phyloP scores from a whole-genome alignment of 2,888 invertebrate genomes.

The Aplocera efformata region DNA sequence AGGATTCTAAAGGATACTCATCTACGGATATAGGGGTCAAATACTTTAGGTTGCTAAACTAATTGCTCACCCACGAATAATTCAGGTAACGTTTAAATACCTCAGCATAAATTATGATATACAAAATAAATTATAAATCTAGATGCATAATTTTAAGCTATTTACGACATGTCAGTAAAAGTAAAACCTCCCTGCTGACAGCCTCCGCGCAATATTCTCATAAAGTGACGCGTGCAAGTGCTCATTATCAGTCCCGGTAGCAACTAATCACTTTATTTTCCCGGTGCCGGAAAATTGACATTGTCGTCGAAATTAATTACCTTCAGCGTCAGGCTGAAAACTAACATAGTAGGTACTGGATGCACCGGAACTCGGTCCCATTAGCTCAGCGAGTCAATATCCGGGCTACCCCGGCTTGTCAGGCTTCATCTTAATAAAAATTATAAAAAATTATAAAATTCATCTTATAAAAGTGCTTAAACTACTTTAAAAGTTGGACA shows the following conservation, averaged over 20 bases:
- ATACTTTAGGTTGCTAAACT: too few species aligned
- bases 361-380: conserved; percentile 51
- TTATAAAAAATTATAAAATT: too few species aligned
- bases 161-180: conserved; percentile 3
- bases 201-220: conserved; percentile 11
- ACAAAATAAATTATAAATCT: too few species aligned
- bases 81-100: too few species aligned
- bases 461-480: conserved; percentile 41
- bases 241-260: conserved; percentile 16
- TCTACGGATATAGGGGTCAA: too few species aligned
- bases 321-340: conserved; percentile 51
- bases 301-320: conserved; percentile 58
- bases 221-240: conserved; percentile 10
- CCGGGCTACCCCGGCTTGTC: conserved; percentile 60
- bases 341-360: conserved; percentile 43
- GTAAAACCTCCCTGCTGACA: background rate
- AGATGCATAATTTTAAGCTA: too few species aligned
- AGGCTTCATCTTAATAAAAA: conserved; percentile 36
- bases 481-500: conserved; percentile 41
- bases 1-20: too few species aligned
- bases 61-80: too few species aligned
- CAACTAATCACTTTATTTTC: conserved; percentile 22
- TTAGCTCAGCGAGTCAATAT: conserved; percentile 74
- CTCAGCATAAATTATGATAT: too few species aligned
- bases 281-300: conserved; percentile 25